These are phyloP conservation scores for Vespertilio murinus DNA, from an alignment of 2,797 vertebrate species.

Conservation along the genomic window DNA sequence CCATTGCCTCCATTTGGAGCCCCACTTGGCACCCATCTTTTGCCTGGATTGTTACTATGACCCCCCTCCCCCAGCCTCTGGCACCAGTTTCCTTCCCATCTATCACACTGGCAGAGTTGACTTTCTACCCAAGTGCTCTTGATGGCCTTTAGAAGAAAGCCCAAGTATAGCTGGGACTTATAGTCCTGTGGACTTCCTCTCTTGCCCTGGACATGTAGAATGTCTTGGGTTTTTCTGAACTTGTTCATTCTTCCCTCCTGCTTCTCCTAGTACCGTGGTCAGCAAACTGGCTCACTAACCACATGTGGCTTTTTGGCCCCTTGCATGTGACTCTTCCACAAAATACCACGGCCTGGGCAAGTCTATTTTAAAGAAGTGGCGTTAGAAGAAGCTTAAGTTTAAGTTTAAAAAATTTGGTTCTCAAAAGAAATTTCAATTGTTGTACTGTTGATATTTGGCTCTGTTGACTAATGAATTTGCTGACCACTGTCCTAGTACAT, in stretches of 20 bases:
- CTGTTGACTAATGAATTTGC: too few species aligned
- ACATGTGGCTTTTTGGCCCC: too few species aligned
- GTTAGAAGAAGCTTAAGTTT: too few species aligned
- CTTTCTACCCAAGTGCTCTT: too few species aligned
- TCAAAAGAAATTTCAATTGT: too few species aligned
- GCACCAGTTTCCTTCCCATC: not conserved
- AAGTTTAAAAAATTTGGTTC: too few species aligned
- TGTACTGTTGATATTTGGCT: too few species aligned
- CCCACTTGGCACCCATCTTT: accelerated
- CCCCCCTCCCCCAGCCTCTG: not conserved
- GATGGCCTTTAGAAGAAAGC: not conserved
- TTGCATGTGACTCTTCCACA: too few species aligned
- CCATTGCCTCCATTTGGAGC: accelerated
- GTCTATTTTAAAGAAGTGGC: too few species aligned
- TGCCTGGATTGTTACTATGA: too few species aligned
- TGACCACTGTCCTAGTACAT: accelerated
- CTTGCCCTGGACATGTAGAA: not conserved
- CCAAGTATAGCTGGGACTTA: accelerated
- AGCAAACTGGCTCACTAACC: too few species aligned
- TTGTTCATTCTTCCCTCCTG: not conserved
- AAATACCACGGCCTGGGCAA: too few species aligned
- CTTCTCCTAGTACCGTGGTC: not conserved
- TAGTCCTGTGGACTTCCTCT: accelerated
- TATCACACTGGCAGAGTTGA: accelerated
- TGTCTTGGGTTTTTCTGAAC: not conserved